Evolutionary conservation across 2,888 invertebrate species (phyloP).

Genomic region (Torymus auratus): DNA sequence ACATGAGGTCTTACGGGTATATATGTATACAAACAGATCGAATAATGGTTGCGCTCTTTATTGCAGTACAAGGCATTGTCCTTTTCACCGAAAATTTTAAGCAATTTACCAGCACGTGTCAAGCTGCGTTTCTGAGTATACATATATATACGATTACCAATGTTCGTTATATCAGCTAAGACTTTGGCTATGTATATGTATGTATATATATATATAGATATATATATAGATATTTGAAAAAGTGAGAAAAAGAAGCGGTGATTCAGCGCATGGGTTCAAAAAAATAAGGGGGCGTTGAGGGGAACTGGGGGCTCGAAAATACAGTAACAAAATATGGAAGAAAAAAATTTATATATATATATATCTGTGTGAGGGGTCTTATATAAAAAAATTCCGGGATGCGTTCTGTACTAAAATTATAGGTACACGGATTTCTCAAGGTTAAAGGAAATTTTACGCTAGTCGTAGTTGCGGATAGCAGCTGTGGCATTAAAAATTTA

Average conservation of each 20-base stretch:
- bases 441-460: slow-evolving; percentile 62
- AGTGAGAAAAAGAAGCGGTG: slow-evolving; percentile 71
- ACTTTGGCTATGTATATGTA: slow-evolving; percentile 61
- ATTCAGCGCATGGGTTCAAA: slow-evolving; percentile 70
- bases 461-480: slow-evolving; percentile 68
- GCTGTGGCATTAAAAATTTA: slow-evolving; percentile 56
- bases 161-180: slow-evolving; percentile 60
- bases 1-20: slow-evolving; percentile 16
- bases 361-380: slow-evolving; percentile 53
- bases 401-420: slow-evolving; percentile 63
- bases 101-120: slow-evolving; percentile 71
- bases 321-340: slow-evolving; percentile 22
- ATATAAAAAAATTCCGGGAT: slow-evolving; percentile 60
- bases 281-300: slow-evolving; percentile 61
- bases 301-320: slow-evolving; percentile 27
- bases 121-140: slow-evolving; percentile 23
- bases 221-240: slow-evolving; percentile 57
- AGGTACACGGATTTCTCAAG: slow-evolving; percentile 59
- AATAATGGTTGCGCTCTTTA: slow-evolving; percentile 35
- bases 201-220: slow-evolving; percentile 38
- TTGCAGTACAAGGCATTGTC: slow-evolving; percentile 41
- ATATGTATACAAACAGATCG: slow-evolving; percentile 25
- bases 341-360: slow-evolving; percentile 17
- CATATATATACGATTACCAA: slow-evolving; percentile 24
- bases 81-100: slow-evolving; percentile 62